phyloP scores from a whole-genome alignment of 2,113 vertebrate species.

The Xiphophorus couchianus region DNA sequence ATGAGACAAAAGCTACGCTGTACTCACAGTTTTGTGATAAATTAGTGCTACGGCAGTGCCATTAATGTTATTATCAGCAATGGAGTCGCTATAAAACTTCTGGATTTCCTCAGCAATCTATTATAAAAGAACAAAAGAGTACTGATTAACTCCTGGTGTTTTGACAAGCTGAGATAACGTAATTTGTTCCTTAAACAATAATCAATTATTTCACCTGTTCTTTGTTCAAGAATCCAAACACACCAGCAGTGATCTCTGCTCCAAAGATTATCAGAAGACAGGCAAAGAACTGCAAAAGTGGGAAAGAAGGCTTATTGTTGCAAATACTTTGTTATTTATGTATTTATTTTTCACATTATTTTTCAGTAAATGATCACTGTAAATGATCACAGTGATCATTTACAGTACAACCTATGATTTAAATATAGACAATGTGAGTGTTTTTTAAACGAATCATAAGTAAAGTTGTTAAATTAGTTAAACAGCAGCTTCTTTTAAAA shows the following conservation, averaged over 20 bases:
- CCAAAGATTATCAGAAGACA: constrained; percentile 96
- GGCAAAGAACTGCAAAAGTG: constrained; percentile 88
- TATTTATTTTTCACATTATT: neutral
- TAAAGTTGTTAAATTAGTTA: neutral
- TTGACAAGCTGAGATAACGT: neutral
- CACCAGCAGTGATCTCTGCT: constrained; percentile 92
- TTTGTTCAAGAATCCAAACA: constrained; percentile 95
- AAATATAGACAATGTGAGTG: neutral
- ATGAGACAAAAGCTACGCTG: neutral
- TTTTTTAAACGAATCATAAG: neutral
- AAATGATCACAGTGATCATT: neutral
- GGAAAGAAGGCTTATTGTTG: neutral
- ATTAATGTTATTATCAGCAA: constrained; percentile 67
- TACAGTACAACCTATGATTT: neutral
- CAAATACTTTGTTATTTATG: neutral
- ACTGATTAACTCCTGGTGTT: too few species aligned
- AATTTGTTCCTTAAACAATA: neutral
- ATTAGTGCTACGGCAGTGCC: constrained; percentile 43
- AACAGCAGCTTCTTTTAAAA: neutral
- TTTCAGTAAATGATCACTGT: too few species aligned
- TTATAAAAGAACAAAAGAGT: neutral
- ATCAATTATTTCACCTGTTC: constrained; percentile 77
- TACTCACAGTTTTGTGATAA: constrained; percentile 76
- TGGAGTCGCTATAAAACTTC: constrained; percentile 84
- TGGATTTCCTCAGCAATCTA: constrained; percentile 89